Conservation (phyloP, 2,113 vertebrate genomes). For the Saguinus midas region DNA sequence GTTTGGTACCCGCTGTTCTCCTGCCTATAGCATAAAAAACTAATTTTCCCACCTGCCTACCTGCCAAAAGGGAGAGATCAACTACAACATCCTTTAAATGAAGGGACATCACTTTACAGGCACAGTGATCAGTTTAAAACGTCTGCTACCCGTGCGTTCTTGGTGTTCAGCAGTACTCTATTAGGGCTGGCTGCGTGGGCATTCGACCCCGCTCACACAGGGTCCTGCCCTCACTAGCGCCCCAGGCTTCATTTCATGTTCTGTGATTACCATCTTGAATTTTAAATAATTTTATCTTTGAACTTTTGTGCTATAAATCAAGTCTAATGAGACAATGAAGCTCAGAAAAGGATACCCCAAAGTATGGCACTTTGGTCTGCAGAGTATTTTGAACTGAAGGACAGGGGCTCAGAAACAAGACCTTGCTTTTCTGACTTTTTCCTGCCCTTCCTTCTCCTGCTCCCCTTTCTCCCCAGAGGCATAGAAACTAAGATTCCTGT, state of each 20-base stretch:
- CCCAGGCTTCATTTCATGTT: background rate
- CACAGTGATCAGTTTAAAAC: background rate
- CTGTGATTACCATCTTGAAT: background rate
- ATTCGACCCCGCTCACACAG: fast-evolving
- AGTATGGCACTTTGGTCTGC: background rate
- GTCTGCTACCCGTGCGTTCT: fast-evolving
- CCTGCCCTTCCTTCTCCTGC: background rate
- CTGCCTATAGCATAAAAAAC: background rate
- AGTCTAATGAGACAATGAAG: background rate
- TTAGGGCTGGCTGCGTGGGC: background rate
- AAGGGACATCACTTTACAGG: background rate
- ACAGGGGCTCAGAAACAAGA: background rate
- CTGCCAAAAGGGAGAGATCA: background rate
- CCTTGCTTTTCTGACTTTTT: background rate
- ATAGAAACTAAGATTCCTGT: background rate
- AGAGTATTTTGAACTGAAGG: background rate
- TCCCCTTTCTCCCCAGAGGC: background rate
- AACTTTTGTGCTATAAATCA: background rate
- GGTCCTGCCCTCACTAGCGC: background rate
- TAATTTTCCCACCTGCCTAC: background rate
- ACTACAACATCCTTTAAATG: background rate
- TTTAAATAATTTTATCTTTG: background rate
- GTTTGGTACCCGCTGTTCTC: background rate
- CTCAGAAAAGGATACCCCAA: background rate
- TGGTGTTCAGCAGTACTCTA: fast-evolving